Base-by-base conservation (phyloP, 2,888 invertebrate species). In the Drosophila planitibia region DNA sequence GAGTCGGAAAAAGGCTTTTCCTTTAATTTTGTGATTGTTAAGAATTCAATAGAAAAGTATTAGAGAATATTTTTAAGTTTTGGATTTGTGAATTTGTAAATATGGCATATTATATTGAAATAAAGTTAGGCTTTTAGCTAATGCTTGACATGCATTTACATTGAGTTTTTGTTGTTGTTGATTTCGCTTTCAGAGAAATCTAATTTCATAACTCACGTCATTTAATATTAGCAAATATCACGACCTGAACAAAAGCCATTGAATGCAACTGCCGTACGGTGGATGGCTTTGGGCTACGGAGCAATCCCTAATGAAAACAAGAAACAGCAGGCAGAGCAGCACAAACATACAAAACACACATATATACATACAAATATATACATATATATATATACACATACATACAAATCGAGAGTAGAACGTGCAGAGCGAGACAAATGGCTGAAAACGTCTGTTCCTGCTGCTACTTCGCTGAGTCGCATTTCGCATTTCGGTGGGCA, bases 151-250 rank as follows among this genome's bases (percentile, higher is more conserved):
- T 57, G 65, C 64, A 81, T 63, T 68, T 65, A 49, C 55, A 62
- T 68, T 47, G 28, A 41, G 58, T 9, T 44, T 25, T 22, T 60
- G 9, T 28, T 32, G 12, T 53, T 37, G 32, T 14, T 25, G 32
- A 37, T 49, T 32, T 55, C 35, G 57, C 16, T 47, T 47, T 25
- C 19, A 55, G 62, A 32, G 76, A 61, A 70, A 70, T 86, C 82
- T 89, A 86, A 85, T 91, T 89, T 91, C 89, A 91, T 91, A 92
- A 86, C 90, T 90, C 89, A 89, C 79, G 87, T 89, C 91, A 91
- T 92, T 92, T 92, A 91, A 92, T 92, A 91, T 90, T 83, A 83
- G 81, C 90, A 91, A 91, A 91, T 91, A 92, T 92, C 92, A 92
- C 91, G 92, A 91, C 83, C 80, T 82, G 79, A 80, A 86, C 83